Conservation (phyloP, 2,888 invertebrate genomes). For the Norana najaformis region DNA sequence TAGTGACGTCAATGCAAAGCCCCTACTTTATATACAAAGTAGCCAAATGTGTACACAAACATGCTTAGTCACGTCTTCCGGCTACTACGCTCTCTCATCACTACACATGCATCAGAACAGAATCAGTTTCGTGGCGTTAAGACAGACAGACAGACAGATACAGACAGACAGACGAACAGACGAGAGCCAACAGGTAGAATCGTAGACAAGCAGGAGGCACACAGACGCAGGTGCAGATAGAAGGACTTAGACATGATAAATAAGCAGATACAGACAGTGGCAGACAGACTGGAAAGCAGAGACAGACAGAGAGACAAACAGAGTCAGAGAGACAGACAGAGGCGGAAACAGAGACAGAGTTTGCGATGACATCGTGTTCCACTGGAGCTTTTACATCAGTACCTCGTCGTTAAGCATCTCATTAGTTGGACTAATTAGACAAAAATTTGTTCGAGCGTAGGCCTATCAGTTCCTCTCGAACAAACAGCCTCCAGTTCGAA, state of each 20-base stretch:
- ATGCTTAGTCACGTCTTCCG: conserved; percentile 7
- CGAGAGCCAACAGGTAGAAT: too few species aligned
- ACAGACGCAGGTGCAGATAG: too few species aligned
- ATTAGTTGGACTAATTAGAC: neutral
- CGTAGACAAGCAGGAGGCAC: too few species aligned
- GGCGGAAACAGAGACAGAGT: neutral
- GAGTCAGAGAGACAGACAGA: neutral
- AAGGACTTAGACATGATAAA: too few species aligned
- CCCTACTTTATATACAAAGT: neutral
- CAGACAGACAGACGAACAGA: too few species aligned
- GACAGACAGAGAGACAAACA: neutral
- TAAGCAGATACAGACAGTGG: neutral
- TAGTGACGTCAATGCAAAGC: neutral
- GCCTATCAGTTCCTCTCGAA: too few species aligned
- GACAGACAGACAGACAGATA: neutral
- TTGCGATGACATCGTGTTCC: neutral
- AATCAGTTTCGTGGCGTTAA: neutral
- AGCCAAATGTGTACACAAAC: neutral
- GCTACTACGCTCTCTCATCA: neutral
- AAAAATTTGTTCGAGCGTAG: neutral
- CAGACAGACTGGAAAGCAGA: neutral
- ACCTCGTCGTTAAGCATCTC: neutral
- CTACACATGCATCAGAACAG: neutral
- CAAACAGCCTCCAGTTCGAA: neutral
- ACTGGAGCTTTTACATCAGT: neutral